phyloP scores from a whole-genome alignment of 2,888 invertebrate genomes.

The Timandra comae region DNA sequence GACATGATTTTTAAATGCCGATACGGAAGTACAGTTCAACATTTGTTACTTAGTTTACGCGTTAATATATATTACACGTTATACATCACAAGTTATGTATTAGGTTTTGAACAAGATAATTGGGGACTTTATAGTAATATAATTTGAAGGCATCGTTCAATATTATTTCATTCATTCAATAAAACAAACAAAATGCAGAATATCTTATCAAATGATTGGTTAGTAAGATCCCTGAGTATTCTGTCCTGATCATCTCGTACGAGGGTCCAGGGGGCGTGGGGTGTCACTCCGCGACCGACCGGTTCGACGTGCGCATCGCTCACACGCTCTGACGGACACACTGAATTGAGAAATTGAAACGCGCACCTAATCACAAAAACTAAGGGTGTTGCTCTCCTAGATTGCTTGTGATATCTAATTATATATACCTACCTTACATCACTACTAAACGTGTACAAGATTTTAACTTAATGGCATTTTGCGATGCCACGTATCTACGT shows the following conservation, averaged over 20 bases:
- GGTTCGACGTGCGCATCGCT: slow-evolving; percentile 45
- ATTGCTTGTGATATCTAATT: slow-evolving; percentile 26
- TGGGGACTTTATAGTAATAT: too few relatives aligned
- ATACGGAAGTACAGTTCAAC: slow-evolving; percentile 41
- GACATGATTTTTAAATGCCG: slow-evolving; percentile 73
- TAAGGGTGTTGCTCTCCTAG: slow-evolving; percentile 25
- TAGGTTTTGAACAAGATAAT: too few relatives aligned
- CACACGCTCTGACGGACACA: slow-evolving; percentile 64
- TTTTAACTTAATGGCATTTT: slow-evolving; percentile 35
- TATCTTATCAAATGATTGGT: too few relatives aligned
- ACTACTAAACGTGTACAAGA: slow-evolving; percentile 32
- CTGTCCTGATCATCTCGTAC: too few relatives aligned
- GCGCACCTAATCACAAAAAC: slow-evolving; percentile 51
- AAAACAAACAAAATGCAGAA: too few relatives aligned
- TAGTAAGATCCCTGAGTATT: slow-evolving; percentile 42
- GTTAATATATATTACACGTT: too few relatives aligned
- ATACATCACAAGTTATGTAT: too few relatives aligned
- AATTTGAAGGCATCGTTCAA: too few relatives aligned
- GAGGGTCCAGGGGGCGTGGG: too few relatives aligned
- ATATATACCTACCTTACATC: slow-evolving; percentile 3
- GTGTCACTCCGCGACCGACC: slow-evolving; percentile 14
- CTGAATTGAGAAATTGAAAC: slow-evolving; percentile 71
- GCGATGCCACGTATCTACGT: slow-evolving; percentile 32
- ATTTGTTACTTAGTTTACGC: slow-evolving; percentile 4
- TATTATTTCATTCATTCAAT: too few relatives aligned